phyloP scores from a whole-genome alignment of 1,140 invertebrate genomes.

The Littorina saxatilis region DNA sequence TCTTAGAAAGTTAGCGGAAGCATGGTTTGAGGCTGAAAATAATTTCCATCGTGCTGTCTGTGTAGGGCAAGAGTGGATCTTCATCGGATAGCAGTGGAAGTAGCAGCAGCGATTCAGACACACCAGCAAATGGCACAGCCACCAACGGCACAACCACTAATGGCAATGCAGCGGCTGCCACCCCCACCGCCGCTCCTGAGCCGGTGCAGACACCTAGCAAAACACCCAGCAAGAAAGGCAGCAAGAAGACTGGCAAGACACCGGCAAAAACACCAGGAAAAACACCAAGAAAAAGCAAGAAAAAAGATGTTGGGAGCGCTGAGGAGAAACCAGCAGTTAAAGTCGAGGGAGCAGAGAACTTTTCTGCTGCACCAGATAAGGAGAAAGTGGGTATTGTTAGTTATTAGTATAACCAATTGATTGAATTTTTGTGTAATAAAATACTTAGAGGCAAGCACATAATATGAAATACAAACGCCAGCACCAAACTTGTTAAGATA shows the following conservation, averaged over 20 bases:
- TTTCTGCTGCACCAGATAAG: background rate
- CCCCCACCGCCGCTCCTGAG: background rate
- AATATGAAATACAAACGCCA: no score
- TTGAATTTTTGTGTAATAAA: no score
- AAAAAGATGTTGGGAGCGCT: background rate
- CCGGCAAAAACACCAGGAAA: background rate
- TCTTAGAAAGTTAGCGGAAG: no score
- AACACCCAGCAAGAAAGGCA: constrained; percentile 21
- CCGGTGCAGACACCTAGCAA: background rate
- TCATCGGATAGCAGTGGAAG: constrained; percentile 56
- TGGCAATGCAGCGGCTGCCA: background rate
- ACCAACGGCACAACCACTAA: background rate
- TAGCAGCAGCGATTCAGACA: constrained; percentile 59
- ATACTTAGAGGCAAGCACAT: no score
- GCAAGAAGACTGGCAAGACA: constrained; percentile 20
- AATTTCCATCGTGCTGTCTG: no score
- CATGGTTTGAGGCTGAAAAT: no score
- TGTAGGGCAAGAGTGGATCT: constrained; percentile 47
- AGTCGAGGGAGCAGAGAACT: background rate
- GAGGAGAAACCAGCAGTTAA: background rate
- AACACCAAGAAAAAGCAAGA: background rate
- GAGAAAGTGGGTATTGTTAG: background rate
- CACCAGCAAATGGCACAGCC: background rate
- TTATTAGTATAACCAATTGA: no score
- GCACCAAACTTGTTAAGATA: no score